A percentile compares a stretch with the other conserved stretches of the same genome.
Conservation (phyloP, 2,797 vertebrate genomes). For the Miichthys miiuy region DNA sequence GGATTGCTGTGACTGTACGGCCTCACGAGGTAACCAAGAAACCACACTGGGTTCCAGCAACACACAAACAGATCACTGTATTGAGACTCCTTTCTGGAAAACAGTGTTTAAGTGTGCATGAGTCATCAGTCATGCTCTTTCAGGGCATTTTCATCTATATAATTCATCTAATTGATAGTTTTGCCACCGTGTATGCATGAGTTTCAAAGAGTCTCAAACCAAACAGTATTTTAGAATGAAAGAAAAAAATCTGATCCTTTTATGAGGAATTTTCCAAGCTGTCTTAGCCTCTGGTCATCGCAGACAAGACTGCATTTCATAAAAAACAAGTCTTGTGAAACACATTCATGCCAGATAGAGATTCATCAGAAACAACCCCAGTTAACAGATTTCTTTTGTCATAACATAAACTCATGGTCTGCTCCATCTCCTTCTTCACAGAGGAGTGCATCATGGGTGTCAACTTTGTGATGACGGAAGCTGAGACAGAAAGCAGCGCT, state of each 20-base stretch:
- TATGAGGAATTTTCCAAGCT: not conserved
- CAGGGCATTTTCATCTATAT: not conserved
- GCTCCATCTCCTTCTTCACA: slow-evolving; percentile 39
- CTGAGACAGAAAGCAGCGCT: not conserved
- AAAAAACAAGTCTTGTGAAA: slow-evolving; percentile 5
- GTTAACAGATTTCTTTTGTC: slow-evolving; percentile 4
- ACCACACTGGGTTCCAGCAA: not conserved
- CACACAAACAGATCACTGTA: not conserved
- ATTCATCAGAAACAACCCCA: not conserved
- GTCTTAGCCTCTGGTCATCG: not conserved
- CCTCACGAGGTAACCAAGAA: slow-evolving; percentile 79
- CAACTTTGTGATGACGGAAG: slow-evolving; percentile 64
- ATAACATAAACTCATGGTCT: slow-evolving; percentile 15
- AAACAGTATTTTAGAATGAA: slow-evolving; percentile 17
- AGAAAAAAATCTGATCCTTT: not conserved
- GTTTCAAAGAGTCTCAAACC: not conserved
- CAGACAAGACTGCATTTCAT: slow-evolving; percentile 16
- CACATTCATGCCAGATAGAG: not conserved
- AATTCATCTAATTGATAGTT: not conserved
- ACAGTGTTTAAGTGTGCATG: not conserved
- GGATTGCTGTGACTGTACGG: slow-evolving; percentile 91
- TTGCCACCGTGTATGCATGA: not conserved
- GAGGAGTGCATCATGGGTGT: slow-evolving; percentile 76
- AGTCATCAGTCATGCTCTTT: slow-evolving; percentile 6
- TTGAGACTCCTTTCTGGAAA: not conserved